Evolutionary conservation across 2,797 vertebrate genomes (phyloP).

Genomic region (Pachyuromys duprasi): DNA sequence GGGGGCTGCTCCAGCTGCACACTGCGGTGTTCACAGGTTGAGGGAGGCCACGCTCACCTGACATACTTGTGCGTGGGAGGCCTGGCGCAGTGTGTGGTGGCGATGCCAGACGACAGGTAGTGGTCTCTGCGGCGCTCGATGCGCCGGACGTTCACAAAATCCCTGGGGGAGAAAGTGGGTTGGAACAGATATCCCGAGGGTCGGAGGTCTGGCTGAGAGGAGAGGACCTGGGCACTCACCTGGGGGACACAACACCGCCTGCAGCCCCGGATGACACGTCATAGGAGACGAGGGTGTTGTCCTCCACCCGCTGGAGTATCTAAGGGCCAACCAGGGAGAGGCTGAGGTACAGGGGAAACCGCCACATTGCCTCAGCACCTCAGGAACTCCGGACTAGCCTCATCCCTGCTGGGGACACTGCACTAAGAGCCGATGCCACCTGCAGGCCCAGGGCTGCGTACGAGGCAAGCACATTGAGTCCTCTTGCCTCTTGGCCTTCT

Average conservation of each 20-base stretch:
- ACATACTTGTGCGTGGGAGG: slow-evolving; percentile 92
- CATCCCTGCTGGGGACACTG: not conserved
- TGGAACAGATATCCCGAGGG: not conserved
- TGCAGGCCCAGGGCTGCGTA: not conserved
- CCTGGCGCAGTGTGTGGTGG: slow-evolving; percentile 91
- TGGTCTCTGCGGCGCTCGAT: slow-evolving; percentile 94
- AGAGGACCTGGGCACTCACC: slow-evolving; percentile 85
- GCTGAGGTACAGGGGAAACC: not conserved
- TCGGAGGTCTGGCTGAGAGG: not conserved
- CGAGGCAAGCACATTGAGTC: not conserved
- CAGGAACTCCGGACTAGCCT: not conserved
- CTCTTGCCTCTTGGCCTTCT: not conserved
- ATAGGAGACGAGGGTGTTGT: slow-evolving; percentile 95
- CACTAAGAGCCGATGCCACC: not conserved
- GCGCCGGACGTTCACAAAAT: slow-evolving; percentile 96
- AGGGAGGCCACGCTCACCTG: slow-evolving; percentile 88
- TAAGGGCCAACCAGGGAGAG: slow-evolving; percentile 75
- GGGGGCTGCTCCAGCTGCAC: not conserved
- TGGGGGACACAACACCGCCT: slow-evolving; percentile 95
- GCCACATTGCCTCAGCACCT: not conserved
- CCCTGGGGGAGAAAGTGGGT: slow-evolving; percentile 86
- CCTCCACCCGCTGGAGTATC: slow-evolving; percentile 96
- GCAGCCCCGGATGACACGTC: slow-evolving; percentile 96
- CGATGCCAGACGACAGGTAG: slow-evolving; percentile 95
- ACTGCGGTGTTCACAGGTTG: not conserved